Base-by-base conservation (phyloP, 2,113 vertebrate genomes). In the Paralichthys olivaceus region DNA sequence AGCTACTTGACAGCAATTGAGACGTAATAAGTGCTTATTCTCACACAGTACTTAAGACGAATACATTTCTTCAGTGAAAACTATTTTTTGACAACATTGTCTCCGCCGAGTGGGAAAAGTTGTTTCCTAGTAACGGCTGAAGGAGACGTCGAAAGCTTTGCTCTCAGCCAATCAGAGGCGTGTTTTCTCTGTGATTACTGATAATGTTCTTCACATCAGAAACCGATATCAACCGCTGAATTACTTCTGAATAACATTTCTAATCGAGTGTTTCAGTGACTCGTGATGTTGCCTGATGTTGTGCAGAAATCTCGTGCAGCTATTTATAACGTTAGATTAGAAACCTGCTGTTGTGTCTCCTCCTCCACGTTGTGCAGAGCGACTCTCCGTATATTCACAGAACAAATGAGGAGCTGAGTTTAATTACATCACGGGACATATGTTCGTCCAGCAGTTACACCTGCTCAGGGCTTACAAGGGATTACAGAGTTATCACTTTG, bases 121-220 rank as follows among this genome's bases (percentile, higher is more conserved):
- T 67, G 75, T 82, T 72, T 65, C 74, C 58, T 73, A 58, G 74
- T 72, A 69, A 82, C 74, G 23, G 63, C 14, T 58, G 45, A 51
- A 8, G 20, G 34, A 37, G 34, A 28, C 5, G 25, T 37, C 59
- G n/a, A 22, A 22, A 61, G 32, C 9, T 62, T 57, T 7, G 1
- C 62, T 72, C 40, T 19, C 61, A 19, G 12, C 61, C 59, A 40
- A 22, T 57, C 14, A 14, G 9, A 4, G 14, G 32, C 13, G 22
- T 25, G 15, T 9, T 1, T 12, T 37, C 34, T 37, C 34, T 37
- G 28, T 29, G 28, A 29, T 29, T 29, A 29, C 28, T 29, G 28
- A 29, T 29, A 29, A 29, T 29, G 28, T 29, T 29, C 28, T 29
- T 29, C 5, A 29, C 28, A 29, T 29, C 28, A 29, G 28, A 29